Evolutionary conservation across 2,797 vertebrate species (phyloP).

Genomic region (Myoxocephalus aenaeus): DNA sequence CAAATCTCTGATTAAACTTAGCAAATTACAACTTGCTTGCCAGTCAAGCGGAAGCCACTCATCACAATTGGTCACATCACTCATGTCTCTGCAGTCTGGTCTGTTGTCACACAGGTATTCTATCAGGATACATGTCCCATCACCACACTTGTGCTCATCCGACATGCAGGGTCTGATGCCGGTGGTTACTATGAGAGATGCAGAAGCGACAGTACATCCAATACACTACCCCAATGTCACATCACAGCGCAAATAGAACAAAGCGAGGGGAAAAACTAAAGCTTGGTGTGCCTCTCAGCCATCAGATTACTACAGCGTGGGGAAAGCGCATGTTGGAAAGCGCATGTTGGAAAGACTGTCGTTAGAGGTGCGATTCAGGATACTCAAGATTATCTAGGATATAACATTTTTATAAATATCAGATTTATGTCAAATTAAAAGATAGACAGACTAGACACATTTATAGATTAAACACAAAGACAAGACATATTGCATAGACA

Average conservation of each 20-base stretch:
- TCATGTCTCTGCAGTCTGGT: slow-evolving; percentile 91
- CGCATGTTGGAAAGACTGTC: neutral
- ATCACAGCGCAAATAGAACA: slow-evolving; percentile 18
- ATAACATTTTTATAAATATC: no score
- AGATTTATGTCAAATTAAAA: no score
- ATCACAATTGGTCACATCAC: slow-evolving; percentile 91
- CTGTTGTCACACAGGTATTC: slow-evolving; percentile 92
- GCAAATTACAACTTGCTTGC: neutral
- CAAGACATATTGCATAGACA: neutral
- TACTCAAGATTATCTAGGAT: neutral
- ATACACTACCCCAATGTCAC: slow-evolving; percentile 1
- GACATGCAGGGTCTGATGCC: slow-evolving; percentile 81
- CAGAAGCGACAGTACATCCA: slow-evolving; percentile 28
- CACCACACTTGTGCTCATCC: slow-evolving; percentile 88
- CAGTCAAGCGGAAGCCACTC: slow-evolving; percentile 70
- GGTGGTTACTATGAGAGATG: slow-evolving; percentile 78
- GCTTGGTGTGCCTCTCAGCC: neutral
- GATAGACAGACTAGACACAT: no score
- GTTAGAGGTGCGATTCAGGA: neutral
- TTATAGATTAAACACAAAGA: no score
- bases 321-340: neutral
- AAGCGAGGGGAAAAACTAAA: neutral
- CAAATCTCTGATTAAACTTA: slow-evolving; percentile 36
- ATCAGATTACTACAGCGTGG: neutral
- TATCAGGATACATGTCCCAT: slow-evolving; percentile 87